Percentiles rank a stretch among this genome's conserved stretches.
These are phyloP conservation scores for Phrixothrix hirtus DNA, from an alignment of 2,888 invertebrate species.

Conservation along the genomic window DNA sequence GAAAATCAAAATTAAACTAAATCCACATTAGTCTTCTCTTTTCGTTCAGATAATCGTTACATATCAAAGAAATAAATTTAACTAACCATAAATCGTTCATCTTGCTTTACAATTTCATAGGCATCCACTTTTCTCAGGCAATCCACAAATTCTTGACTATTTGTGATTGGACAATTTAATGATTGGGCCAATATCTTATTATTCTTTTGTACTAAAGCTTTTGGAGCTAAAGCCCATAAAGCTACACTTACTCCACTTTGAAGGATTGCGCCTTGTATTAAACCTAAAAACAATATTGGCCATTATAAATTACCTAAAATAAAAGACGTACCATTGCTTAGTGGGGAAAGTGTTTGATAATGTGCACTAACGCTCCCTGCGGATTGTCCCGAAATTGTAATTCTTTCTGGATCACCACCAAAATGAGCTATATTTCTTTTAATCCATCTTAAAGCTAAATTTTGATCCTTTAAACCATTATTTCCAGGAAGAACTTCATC, in stretches of 20 bases:
- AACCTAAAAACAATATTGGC: slow-evolving; percentile 4
- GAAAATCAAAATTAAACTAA: no score
- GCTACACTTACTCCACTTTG: slow-evolving; percentile 72
- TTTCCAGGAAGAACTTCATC: slow-evolving; percentile 54
- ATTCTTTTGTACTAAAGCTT: slow-evolving; percentile 62
- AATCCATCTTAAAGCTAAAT: slow-evolving; percentile 52
- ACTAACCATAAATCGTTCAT: slow-evolving; percentile 68
- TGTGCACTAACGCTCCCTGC: slow-evolving; percentile 55
- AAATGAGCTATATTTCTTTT: slow-evolving; percentile 51
- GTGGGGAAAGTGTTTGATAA: slow-evolving; percentile 53
- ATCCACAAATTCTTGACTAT: slow-evolving; percentile 59
- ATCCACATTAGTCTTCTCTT: no score
- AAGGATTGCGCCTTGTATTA: slow-evolving; percentile 63
- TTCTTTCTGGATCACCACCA: slow-evolving; percentile 52
- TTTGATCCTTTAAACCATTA: slow-evolving; percentile 56
- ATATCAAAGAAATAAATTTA: no score
- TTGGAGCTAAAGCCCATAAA: slow-evolving; percentile 52
- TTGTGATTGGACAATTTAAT: slow-evolving; percentile 63
- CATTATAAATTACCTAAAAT: not conserved
- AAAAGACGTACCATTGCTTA: slow-evolving; percentile 47
- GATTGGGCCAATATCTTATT: slow-evolving; percentile 65
- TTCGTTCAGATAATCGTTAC: no score
- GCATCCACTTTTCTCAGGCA: slow-evolving; percentile 69
- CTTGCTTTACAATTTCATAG: slow-evolving; percentile 66
- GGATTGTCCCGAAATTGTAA: slow-evolving; percentile 55